phyloP scores from a whole-genome alignment of 2,888 invertebrate species.

The Drosophila prolongata region DNA sequence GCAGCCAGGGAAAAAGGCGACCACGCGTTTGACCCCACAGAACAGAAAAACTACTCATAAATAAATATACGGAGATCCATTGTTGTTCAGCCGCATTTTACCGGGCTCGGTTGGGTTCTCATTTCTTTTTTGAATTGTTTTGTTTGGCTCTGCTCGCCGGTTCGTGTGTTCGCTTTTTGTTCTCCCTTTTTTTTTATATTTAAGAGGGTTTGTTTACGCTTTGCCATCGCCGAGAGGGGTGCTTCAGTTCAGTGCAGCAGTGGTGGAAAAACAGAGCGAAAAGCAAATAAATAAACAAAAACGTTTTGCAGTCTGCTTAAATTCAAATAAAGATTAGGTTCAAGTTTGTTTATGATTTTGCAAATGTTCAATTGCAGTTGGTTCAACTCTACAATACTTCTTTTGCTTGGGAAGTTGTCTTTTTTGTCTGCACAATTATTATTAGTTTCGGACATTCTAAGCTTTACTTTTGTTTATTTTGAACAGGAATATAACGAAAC shows the following conservation, averaged over 20 bases:
- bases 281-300: slow-evolving; percentile 41
- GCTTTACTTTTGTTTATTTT: not conserved
- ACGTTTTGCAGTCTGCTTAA: slow-evolving; percentile 31
- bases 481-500: no score
- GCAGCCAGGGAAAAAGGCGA: slow-evolving; percentile 50
- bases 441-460: not conserved
- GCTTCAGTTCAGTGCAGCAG: slow-evolving; percentile 31
- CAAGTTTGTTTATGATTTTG: slow-evolving; percentile 20
- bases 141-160: slow-evolving; percentile 59
- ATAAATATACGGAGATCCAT: slow-evolving; percentile 55
- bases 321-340: slow-evolving; percentile 33
- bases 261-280: slow-evolving; percentile 35
- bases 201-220: slow-evolving; percentile 59
- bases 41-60: slow-evolving; percentile 72
- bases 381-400: not conserved
- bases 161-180: slow-evolving; percentile 39
- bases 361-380: slow-evolving; percentile 6
- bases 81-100: slow-evolving; percentile 49
- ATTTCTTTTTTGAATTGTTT: slow-evolving; percentile 54
- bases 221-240: slow-evolving; percentile 47
- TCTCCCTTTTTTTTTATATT: slow-evolving; percentile 28
- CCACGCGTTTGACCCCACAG: slow-evolving; percentile 70
- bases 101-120: slow-evolving; percentile 12
- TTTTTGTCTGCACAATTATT: not conserved
- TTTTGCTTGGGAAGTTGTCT: no score